Base-by-base conservation (phyloP, 1,140 invertebrate species). In the Oedothorax gibbosus region DNA sequence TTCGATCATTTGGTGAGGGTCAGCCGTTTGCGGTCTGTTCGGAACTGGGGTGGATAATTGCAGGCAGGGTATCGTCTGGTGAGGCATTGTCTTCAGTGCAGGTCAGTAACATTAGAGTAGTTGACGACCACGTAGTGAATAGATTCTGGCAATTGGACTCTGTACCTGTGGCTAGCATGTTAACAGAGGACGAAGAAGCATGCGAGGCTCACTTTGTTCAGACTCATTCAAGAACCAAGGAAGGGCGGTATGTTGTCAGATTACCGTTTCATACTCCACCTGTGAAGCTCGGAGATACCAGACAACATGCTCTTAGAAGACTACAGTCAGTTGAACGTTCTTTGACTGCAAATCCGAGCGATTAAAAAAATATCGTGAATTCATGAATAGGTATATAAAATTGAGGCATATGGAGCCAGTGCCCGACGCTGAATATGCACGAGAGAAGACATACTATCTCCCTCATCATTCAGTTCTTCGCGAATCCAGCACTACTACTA, bases 401-500 rank as follows among this genome's bases (percentile, higher is more conserved):
- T 71, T 90, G 14, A 86, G 86, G 7, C 89, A 90, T 68, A 90
- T 91, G 89, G 82, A 85, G 62, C 8, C 68, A 75, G 71, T 87
- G 7, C 21, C 8, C 10, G 6, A 64, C 12, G 65, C 8, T 7
- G 11, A 56, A 5, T 12, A 18, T n/a, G 15, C 15, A 7, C 7
- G 21, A 49, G 0, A 65, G n/a, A 62, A 5, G 9, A 18, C 57
- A 8, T 88, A 87, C 75, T 90, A 88, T 76, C 66, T 90, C 10
- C 89, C 89, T 8, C 89, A 89, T 86, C 89, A 89, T 82, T n/a
- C 87, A 35, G 89, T 89, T 8, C 7, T 87, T 2, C 88, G 88
- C 69, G 20, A 75, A 35, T 77, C 81, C 15, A 89, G 87, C 69
- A 62, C 49, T 6, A 79, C 71, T 57, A 85, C 75, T n/a, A 85